These are phyloP conservation scores for Cryptomyrus ogoouensis DNA, from an alignment of 2,113 vertebrate genomes.

Conservation along the genomic window DNA sequence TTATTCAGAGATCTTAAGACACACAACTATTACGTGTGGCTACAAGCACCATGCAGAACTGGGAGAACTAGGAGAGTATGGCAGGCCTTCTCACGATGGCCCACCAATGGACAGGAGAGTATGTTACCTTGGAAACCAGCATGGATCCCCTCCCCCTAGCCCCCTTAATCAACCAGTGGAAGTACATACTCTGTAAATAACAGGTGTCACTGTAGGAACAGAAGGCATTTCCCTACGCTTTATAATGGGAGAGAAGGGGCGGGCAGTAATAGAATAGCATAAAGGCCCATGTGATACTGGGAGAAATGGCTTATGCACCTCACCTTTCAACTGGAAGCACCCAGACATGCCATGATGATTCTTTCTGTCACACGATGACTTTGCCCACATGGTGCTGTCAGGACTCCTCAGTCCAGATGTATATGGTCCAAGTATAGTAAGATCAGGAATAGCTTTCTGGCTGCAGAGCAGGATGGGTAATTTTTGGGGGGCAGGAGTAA, in stretches of 20 bases:
- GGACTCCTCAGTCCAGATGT: neutral
- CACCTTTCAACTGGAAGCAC: neutral
- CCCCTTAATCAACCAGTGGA: neutral
- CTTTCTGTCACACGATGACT: neutral
- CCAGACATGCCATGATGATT: neutral
- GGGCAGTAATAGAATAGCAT: neutral
- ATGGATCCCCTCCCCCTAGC: neutral
- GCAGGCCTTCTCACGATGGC: neutral
- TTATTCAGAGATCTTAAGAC: neutral
- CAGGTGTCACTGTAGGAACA: neutral
- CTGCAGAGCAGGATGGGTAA: neutral
- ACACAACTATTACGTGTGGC: neutral
- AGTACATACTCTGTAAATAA: neutral
- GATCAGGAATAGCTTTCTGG: neutral
- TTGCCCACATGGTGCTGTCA: neutral
- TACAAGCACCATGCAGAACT: neutral
- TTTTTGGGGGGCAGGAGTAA: neutral
- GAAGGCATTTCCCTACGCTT: neutral
- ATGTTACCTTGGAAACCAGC: constrained; percentile 14
- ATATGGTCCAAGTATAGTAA: neutral
- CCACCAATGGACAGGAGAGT: neutral
- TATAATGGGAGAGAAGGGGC: neutral
- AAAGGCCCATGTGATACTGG: neutral
- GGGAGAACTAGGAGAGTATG: neutral
- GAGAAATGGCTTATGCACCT: neutral